A percentile compares a stretch with the other conserved stretches of the same genome.
These are phyloP conservation scores for Ctenosaura bakeri DNA, from an alignment of 2,797 vertebrate species.

Conservation along the genomic window DNA sequence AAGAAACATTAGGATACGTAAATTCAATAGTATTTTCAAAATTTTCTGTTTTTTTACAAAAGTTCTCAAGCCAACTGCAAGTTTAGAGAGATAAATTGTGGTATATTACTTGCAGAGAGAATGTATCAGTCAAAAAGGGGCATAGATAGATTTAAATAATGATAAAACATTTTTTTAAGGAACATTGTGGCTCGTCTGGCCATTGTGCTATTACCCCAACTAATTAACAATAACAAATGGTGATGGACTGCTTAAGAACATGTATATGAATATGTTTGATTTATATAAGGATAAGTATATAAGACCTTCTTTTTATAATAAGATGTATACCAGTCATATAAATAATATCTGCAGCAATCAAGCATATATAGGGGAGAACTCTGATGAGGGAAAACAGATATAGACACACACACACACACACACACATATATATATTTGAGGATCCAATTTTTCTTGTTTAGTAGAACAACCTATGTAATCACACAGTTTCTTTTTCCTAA, in stretches of 20 bases:
- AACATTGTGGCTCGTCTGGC: background rate
- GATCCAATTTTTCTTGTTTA: background rate
- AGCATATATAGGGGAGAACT: background rate
- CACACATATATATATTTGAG: background rate
- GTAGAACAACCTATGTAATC: background rate
- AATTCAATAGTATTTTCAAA: background rate
- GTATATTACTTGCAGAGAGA: conserved; percentile 46
- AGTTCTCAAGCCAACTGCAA: background rate
- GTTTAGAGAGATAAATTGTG: background rate
- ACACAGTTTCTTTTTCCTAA: background rate
- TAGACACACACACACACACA: no score
- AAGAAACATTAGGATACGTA: background rate
- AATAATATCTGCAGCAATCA: background rate
- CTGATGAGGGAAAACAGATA: background rate
- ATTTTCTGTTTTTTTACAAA: background rate
- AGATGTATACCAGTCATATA: background rate
- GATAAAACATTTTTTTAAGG: background rate
- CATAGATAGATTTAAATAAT: conserved; percentile 1
- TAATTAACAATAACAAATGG: conserved; percentile 9
- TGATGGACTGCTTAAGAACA: background rate
- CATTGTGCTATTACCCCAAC: conserved; percentile 24
- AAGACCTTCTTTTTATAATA: background rate
- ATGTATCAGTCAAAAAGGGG: conserved; percentile 18
- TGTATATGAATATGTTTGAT: background rate
- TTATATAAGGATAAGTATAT: background rate